Base-by-base conservation (phyloP, 2,113 vertebrate species). In the Haliaeetus leucogaster region DNA sequence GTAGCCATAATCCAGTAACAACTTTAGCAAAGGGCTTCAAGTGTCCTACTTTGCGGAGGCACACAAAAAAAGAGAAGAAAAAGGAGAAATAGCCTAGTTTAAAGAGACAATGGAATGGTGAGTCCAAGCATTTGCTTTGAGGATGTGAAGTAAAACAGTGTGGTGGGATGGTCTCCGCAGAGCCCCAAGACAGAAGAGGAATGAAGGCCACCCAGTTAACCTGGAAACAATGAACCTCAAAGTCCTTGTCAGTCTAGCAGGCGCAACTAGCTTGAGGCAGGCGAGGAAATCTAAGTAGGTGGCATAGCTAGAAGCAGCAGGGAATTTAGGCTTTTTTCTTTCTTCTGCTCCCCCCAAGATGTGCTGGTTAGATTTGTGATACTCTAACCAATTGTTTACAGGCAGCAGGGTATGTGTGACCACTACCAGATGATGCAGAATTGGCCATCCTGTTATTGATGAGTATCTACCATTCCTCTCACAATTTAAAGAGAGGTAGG, bases 181-280 rank as follows among this genome's bases (percentile, higher is more conserved):
- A 92, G 89, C 74, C 87, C 40, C 90, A 83, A 77, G 93, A 73
- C 82, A 93, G 66, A 94, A 88, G n/a, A 91, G 47, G 55, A 95
- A 94, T 79, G 87, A 93, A 92, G 87, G 85, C 93, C 96, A 97
- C 95, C 95, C 95, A 96, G 87, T 96, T 94, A 97, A 97, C 95
- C 96, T 97, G 90, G 73, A 93, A 97, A 94, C 70, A 96, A 96
- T 93, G 90, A 90, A 92, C 71, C 58, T 94, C 93, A 91, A 89
- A 93, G 74, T 90, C 42, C 87, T 93, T 96, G 92, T 86, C 87
- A 7, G 70, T 87, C 85, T 77, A 89, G 53, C 15, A 95, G 89
- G 84, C 86, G 0, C 0, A 0, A 82, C 81, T 95, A 62, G 87
- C 92, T 97, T 88, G 66, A 77, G 85, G 71, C 92, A 86, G 79